Percentiles rank a stretch among this genome's conserved stretches.
Conservation (phyloP, 2,888 invertebrate genomes). For the Meliscaeva auricollis region DNA sequence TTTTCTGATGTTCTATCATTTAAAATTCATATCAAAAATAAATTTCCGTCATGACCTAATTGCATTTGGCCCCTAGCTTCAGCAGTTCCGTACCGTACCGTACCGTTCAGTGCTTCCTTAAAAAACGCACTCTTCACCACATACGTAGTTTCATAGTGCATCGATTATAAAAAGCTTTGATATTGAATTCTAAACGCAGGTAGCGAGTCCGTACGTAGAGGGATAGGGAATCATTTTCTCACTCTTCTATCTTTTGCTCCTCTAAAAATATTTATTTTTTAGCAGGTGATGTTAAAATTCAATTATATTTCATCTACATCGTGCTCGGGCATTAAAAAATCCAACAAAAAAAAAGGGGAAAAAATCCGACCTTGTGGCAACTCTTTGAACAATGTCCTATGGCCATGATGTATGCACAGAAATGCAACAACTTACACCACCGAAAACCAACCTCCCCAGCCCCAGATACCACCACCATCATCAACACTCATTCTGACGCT, state of each 20-base stretch:
- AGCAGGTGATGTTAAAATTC: conserved; percentile 36
- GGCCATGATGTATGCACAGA: conserved; percentile 10
- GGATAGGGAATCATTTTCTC: neutral
- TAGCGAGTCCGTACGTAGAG: neutral
- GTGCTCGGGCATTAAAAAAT: conserved; percentile 13
- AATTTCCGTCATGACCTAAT: conserved; percentile 48
- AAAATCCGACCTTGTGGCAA: conserved; percentile 56
- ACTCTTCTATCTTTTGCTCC: neutral
- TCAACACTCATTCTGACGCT: neutral
- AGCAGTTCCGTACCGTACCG: neutral
- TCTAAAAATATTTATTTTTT: conserved; percentile 11
- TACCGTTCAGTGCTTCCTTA: conserved; percentile 5
- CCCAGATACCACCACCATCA: neutral
- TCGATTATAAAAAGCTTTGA: conserved; percentile 20
- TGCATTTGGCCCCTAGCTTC: conserved; percentile 20
- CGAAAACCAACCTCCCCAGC: conserved; percentile 24
- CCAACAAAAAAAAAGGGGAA: neutral
- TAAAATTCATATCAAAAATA: conserved; percentile 13
- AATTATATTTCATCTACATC: conserved; percentile 52
- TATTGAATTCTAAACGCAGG: conserved; percentile 15
- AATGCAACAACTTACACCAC: conserved; percentile 68
- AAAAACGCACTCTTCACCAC: conserved; percentile 6
- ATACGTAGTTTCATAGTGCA: conserved; percentile 4
- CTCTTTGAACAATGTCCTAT: conserved; percentile 40
- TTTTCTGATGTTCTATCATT: neutral